Base-by-base conservation (phyloP, 1,140 invertebrate genomes). In the Lepidostoma basale region DNA sequence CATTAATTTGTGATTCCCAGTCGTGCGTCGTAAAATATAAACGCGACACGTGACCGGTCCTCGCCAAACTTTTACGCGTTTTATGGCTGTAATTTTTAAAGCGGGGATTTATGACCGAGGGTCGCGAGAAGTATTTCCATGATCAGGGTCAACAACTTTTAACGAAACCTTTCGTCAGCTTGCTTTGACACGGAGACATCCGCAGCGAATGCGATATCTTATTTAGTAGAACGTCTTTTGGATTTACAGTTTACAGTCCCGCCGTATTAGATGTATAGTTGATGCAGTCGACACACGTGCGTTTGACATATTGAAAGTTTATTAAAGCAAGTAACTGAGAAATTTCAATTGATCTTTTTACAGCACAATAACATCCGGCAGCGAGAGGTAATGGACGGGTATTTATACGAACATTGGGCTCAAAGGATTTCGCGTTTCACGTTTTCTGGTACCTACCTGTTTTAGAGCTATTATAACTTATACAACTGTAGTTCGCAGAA, bases 1-100 rank as follows among this genome's bases (percentile, higher is more conserved):
- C 66, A 49, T 69, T 65, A 60, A 65, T 69, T 69, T 65, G 56
- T 59, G 62, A 68, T 68, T 58, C 59, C 59, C 68, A 59, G 62
- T 28, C 42, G 62, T 39, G 14, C 9, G 26, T 62, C 65, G 56
- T 62, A 68, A 68, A 68, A 54, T 36, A 49, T 26, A 42, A 49
- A 14, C 59, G 42, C 9, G 42, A 63, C 36, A 49, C 52, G 59
- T 63, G 36, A 40, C 33, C 22, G 16, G 40, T 14, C 30, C 33
- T 47, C 56, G 45, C 47, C 54, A n/a, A 56, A 66, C 25, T 1
- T 40, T 59, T 23, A 59, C 30, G 30, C 9, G 16, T 44, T 62
- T 62, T 62, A 62, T 2, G 23, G 59, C 9, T 14, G 39, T 62
- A 44, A 52, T 52, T 42, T 39, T 62, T 59, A 25, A 39, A 62